Evolutionary conservation across 2,797 vertebrate genomes (phyloP).

Genomic region (Pseudochirops cupreus): DNA sequence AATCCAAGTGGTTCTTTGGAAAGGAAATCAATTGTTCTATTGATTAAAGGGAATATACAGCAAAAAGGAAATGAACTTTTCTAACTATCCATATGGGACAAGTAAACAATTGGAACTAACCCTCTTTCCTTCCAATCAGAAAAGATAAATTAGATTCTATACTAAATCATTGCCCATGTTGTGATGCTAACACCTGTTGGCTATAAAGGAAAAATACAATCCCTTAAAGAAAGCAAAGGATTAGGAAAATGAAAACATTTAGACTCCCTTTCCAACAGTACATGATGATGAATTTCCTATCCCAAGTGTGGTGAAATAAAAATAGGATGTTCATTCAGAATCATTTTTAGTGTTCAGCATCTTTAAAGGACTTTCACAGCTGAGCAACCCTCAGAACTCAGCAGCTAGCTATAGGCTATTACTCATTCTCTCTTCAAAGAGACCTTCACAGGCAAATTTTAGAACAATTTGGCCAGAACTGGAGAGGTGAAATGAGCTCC

Average conservation of each 20-base stretch:
- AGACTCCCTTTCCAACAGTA: slow-evolving; percentile 14
- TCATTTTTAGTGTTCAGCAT: slow-evolving; percentile 32
- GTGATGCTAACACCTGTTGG: slow-evolving; percentile 41
- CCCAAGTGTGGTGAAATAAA: slow-evolving; percentile 49
- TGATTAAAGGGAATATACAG: slow-evolving; percentile 27
- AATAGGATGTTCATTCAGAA: slow-evolving; percentile 34
- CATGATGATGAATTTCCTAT: slow-evolving; percentile 45
- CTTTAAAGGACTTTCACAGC: slow-evolving; percentile 52
- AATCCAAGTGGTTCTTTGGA: slow-evolving; percentile 42
- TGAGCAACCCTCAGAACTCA: slow-evolving; percentile 25
- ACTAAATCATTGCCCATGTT: slow-evolving; percentile 39
- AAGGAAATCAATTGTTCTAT: slow-evolving; percentile 46
- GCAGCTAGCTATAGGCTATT: slow-evolving; percentile 3
- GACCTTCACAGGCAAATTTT: slow-evolving; percentile 18
- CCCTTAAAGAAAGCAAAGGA: slow-evolving; percentile 37
- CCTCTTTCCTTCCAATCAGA: not conserved
- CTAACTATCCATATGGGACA: not conserved
- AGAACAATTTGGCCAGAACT: slow-evolving; percentile 35
- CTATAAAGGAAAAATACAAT: slow-evolving; percentile 4
- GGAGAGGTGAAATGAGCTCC: not conserved
- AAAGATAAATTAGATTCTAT: slow-evolving; percentile 49
- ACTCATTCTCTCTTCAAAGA: slow-evolving; percentile 4
- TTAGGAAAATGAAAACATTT: slow-evolving; percentile 45
- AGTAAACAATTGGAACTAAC: not conserved
- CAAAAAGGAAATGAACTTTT: slow-evolving; percentile 31